These are phyloP conservation scores for Fratercula arctica DNA, from an alignment of 2,797 vertebrate species.

Conservation along the genomic window DNA sequence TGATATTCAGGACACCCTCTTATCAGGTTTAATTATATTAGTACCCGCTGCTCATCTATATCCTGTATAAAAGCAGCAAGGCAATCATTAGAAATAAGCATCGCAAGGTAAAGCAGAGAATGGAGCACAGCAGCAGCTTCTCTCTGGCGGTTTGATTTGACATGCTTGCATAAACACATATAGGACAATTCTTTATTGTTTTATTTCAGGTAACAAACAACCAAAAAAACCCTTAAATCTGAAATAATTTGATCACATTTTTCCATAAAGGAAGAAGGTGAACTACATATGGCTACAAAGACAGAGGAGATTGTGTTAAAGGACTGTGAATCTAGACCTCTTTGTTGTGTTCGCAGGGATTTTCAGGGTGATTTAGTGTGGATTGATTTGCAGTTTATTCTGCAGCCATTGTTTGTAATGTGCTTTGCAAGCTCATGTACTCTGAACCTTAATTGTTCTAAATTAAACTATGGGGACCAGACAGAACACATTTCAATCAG, in stretches of 20 bases:
- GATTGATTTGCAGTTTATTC: conserved; percentile 83
- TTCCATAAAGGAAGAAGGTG: conserved; percentile 36
- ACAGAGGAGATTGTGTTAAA: conserved; percentile 56
- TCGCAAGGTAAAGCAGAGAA: background rate
- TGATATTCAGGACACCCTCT: conserved; percentile 50
- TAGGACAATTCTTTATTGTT: background rate
- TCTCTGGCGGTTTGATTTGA: background rate
- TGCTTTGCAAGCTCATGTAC: conserved; percentile 82
- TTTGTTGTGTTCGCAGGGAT: conserved; percentile 74
- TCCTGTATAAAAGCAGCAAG: conserved; percentile 49
- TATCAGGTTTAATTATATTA: conserved; percentile 67
- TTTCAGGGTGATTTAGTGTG: conserved; percentile 81
- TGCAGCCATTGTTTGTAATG: conserved; percentile 81
- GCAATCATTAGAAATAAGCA: conserved; percentile 39
- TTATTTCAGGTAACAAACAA: conserved; percentile 4
- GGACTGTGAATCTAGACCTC: conserved; percentile 61
- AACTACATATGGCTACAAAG: conserved; percentile 46
- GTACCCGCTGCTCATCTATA: conserved; percentile 43
- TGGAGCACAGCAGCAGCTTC: background rate
- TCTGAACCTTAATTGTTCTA: conserved; percentile 82
- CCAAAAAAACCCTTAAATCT: background rate
- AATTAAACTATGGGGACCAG: conserved; percentile 83
- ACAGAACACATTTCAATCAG: conserved; percentile 80
- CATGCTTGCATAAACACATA: conserved; percentile 20
- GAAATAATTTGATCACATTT: conserved; percentile 31